phyloP scores from a whole-genome alignment of 1,140 invertebrate species.

The Bombus fervidus region DNA sequence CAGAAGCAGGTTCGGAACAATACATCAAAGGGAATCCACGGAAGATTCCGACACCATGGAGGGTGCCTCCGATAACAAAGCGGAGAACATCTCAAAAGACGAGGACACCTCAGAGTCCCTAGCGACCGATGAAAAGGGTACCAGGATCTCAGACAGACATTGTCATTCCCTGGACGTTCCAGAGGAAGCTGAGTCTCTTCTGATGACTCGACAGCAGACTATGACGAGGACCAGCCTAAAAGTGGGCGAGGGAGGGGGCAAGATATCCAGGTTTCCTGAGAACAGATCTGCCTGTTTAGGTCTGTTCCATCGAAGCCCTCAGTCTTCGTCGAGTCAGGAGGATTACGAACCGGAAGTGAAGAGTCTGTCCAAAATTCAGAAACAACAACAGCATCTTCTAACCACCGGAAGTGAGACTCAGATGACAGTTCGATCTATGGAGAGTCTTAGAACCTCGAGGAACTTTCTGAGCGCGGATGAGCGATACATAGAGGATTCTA shows the following conservation, averaged over 20 bases:
- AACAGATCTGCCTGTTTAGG: slow-evolving; percentile 69
- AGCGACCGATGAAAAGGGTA: slow-evolving; percentile 57
- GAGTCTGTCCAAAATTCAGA: slow-evolving; percentile 73
- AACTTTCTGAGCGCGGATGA: slow-evolving; percentile 79
- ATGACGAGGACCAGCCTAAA: slow-evolving; percentile 57
- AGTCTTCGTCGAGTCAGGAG: slow-evolving; percentile 88
- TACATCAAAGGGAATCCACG: slow-evolving; percentile 56
- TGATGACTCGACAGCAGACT: slow-evolving; percentile 11
- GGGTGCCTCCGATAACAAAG: slow-evolving; percentile 76
- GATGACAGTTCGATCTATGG: slow-evolving; percentile 87
- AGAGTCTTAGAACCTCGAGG: slow-evolving; percentile 83
- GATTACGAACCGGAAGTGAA: slow-evolving; percentile 85
- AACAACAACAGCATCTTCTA: slow-evolving; percentile 82
- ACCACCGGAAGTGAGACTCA: slow-evolving; percentile 81
- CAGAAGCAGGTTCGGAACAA: background rate
- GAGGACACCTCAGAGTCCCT: slow-evolving; percentile 36
- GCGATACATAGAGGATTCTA: slow-evolving; percentile 77
- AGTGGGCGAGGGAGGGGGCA: slow-evolving; percentile 75
- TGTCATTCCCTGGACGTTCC: slow-evolving; percentile 48
- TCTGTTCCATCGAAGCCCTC: slow-evolving; percentile 85
- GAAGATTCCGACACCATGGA: slow-evolving; percentile 78
- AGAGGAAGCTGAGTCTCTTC: slow-evolving; percentile 33
- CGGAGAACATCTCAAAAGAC: slow-evolving; percentile 76
- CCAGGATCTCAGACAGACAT: slow-evolving; percentile 44
- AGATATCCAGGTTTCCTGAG: slow-evolving; percentile 72